Base-by-base conservation (phyloP, 2,888 invertebrate genomes). In the Helicoverpa assulta region DNA sequence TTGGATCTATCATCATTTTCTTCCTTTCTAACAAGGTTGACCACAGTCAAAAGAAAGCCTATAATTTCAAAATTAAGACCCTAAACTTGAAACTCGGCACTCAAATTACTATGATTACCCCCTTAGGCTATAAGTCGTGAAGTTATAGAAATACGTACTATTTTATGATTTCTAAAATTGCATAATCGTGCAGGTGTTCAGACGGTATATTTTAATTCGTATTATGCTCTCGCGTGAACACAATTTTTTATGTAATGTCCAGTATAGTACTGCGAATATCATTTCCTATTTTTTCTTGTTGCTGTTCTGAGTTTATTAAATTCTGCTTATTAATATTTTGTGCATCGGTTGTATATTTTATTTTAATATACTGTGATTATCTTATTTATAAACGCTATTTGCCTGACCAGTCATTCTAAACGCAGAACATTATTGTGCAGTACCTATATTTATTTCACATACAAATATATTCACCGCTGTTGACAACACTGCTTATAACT, bases 91-190 rank as follows among this genome's bases (percentile, higher is more conserved):
- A 75, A 72, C 71, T 67, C 50, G 77, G 52, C 61, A 58, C 51
- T 59, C 29, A 75, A 66, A 76, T 75, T 76, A 72, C 75, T 67
- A 67, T 71, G 72, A 75, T 76, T 77, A 63, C 70, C 56, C 76
- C 76, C 74, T 59, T 37, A 60, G 78, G 76, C 78, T 61, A 78
- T 59, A 64, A 59, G 26, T 59, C 63, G 65, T 78, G 61, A 75
- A 78, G 75, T 67, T 74, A 75, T 74, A 78, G 75, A 78, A 74
- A 78, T 78, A 71, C 75, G 26, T 75, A 78, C 79, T 66, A 75
- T 77, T 59, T 2, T 78, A 78, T 78, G 79, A 78, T 78, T 78
- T 78, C 77, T 78, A 78, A 78, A 75, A 78, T 78, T 78, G 77
- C 79, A 78, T 78, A 78, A 78, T 70, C 65, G 21, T 51, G 58